Evolutionary conservation across 2,888 invertebrate species (phyloP).

Genomic region (Ametastegia equiseti): DNA sequence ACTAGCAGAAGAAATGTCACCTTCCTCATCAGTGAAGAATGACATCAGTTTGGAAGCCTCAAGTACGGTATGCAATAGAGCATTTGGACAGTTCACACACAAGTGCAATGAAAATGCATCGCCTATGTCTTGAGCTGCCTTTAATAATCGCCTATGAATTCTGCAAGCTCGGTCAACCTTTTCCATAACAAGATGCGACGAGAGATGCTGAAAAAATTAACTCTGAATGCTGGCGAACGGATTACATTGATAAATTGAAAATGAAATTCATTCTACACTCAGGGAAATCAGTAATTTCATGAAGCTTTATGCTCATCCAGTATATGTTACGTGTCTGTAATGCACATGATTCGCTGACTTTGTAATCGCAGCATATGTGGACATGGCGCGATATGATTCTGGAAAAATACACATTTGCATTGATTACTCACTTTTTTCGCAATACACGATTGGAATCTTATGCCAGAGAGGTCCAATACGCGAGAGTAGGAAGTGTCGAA

Average conservation of each 20-base stretch:
- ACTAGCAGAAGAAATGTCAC: not conserved
- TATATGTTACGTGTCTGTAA: no score
- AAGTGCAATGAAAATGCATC: not conserved
- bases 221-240: not conserved
- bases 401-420: not conserved
- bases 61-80: not conserved
- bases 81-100: not conserved
- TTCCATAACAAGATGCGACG: constrained; percentile 26
- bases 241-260: not conserved
- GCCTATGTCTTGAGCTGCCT: not conserved
- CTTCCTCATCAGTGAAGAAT: not conserved
- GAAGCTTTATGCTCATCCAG: no score
- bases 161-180: constrained; percentile 32
- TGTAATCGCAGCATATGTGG: no score
- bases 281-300: no score
- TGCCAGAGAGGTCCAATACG: not conserved
- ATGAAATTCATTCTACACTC: not conserved
- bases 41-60: not conserved
- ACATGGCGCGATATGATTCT: no score
- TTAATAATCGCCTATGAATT: constrained; percentile 28
- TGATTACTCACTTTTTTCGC: not conserved
- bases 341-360: no score
- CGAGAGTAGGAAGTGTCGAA: not conserved
- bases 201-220: constrained; percentile 11
- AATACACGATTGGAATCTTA: not conserved